Base-by-base conservation (phyloP, 2,113 vertebrate species). In the Elachura formosa region DNA sequence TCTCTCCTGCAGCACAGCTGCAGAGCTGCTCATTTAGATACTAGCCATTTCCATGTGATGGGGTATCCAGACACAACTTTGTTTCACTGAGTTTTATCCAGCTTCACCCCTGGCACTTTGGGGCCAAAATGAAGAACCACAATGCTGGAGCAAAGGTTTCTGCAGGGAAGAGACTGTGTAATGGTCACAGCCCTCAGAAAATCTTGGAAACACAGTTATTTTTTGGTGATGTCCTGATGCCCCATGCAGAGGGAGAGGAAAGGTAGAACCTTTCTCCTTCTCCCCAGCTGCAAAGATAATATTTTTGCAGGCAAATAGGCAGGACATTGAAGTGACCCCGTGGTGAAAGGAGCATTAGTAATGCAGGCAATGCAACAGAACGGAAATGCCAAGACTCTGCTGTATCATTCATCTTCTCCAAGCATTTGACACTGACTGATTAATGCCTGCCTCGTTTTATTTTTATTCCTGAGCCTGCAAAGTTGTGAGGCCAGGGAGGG, bases 381-480 rank as follows among this genome's bases (percentile, higher is more conserved):
- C 62, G 78, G 96, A 96, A 96, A 96, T 96, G 93, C 91, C 96
- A 85, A 22, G 92, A 46, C 92, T 88, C 72, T 67, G 93, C 75
- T 2, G 8, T 86, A 91, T 88, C 88, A 96, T 95, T 93, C 83
- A 94, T 93, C 95, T 89, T 94, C 94, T 79, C 83, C 74, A 26
- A 84, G 71, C 9, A 0, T 87, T 76, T 96, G 94, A 96, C 95
- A 90, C 90, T 92, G 96, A 96, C 81, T 87, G 96, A 96, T 96
- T 95, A 96, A 96, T 66, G 85, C 84, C 88, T 90, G 89, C 69
- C 76, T 91, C 3, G 0, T 96, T 94, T 95, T 91, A 94, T 81
- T 96, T 97, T 95, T 93, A 94, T 84, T 96, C 89, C 59, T 0
- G 14, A 89, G 88, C 56, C 83, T 2, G 4, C 8, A 4, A 87